Conservation (phyloP, 2,113 vertebrate genomes). For the Amphiprion percula region DNA sequence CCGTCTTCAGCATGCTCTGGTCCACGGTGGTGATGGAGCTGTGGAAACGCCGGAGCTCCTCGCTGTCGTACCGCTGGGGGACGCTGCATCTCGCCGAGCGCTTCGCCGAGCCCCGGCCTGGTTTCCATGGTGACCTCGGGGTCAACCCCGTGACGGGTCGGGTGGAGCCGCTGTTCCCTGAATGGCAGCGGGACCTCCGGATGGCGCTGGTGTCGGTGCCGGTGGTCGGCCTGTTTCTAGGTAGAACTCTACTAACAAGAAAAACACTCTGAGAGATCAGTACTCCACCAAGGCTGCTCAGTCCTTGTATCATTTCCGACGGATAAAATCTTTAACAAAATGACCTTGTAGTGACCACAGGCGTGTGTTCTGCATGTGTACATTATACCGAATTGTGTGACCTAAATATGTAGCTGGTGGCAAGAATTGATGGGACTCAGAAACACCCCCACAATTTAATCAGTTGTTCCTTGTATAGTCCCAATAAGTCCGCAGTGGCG, state of each 20-base stretch:
- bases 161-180: slow-evolving; percentile 84
- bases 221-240: slow-evolving; percentile 82
- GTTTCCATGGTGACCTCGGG: slow-evolving; percentile 81
- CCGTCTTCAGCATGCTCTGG: slow-evolving; percentile 88
- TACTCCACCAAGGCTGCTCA: too few relatives aligned
- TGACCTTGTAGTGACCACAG: too few relatives aligned
- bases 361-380: too few relatives aligned
- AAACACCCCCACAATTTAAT: too few relatives aligned
- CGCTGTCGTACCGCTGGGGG: slow-evolving; percentile 85
- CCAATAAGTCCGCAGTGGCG: too few relatives aligned
- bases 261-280: too few relatives aligned
- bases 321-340: too few relatives aligned
- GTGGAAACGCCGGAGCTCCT: slow-evolving; percentile 85
- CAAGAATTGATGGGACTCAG: too few relatives aligned
- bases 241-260: slow-evolving; percentile 29
- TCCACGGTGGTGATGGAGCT: slow-evolving; percentile 86
- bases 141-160: slow-evolving; percentile 84
- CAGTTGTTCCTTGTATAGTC: too few relatives aligned
- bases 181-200: slow-evolving; percentile 81
- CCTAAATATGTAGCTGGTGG: too few relatives aligned
- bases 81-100: slow-evolving; percentile 78
- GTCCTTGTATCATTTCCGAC: too few relatives aligned
- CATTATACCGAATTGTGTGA: too few relatives aligned
- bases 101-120: slow-evolving; percentile 84
- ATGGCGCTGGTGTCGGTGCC: slow-evolving; percentile 84